A percentile compares a stretch with the other conserved stretches of the same genome.
Conservation (phyloP, 2,888 invertebrate species). For the Cryptus viduatorius region DNA sequence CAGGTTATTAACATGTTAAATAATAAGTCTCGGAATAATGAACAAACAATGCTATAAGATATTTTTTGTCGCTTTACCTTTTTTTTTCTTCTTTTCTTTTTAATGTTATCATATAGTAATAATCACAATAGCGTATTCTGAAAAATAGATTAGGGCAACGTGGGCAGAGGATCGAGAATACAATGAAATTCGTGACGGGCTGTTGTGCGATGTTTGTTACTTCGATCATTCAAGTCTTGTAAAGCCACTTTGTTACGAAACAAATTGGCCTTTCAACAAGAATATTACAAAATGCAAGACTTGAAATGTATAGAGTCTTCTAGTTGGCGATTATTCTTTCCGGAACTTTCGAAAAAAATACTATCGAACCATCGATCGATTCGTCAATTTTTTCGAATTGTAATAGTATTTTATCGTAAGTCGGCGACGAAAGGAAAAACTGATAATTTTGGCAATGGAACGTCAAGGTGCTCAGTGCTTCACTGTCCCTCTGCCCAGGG, state of each 20-base stretch:
- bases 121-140: conserved; percentile 85
- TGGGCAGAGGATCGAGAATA: conserved; percentile 81
- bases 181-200: conserved; percentile 45
- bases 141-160: conserved; percentile 84
- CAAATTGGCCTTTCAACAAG: conserved; percentile 25
- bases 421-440: not conserved
- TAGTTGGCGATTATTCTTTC: not conserved
- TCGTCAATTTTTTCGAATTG: conserved; percentile 6
- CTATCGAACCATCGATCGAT: not conserved
- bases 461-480: conserved; percentile 48
- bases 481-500: conserved; percentile 81
- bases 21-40: conserved; percentile 80
- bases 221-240: conserved; percentile 21
- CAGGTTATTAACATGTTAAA: conserved; percentile 81
- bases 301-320: not conserved
- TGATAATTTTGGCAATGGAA: conserved; percentile 35
- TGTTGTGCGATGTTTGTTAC: conserved; percentile 3
- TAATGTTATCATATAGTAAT: conserved; percentile 83
- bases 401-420: not conserved
- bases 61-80: conserved; percentile 54
- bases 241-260: conserved; percentile 24
- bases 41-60: conserved; percentile 79
- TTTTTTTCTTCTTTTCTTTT: conserved; percentile 71
- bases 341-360: not conserved
- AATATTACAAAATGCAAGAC: conserved; percentile 38